Percentiles rank a stretch among this genome's conserved stretches.
Evolutionary conservation across 1,140 invertebrate genomes (phyloP).

Genomic region (Zaprionus lachaisei): DNA sequence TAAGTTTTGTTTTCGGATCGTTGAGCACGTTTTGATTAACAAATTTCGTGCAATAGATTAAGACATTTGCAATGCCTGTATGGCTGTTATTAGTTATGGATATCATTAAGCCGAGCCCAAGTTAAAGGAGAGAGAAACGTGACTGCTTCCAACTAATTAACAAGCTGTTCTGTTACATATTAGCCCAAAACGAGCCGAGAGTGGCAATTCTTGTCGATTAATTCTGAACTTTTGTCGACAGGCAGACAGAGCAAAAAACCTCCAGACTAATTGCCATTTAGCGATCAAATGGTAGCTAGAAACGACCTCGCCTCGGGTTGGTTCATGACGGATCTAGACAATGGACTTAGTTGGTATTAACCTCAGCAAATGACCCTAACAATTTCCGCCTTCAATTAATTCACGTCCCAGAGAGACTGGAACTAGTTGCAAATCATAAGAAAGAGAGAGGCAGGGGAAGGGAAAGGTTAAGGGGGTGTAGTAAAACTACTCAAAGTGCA

Average conservation of each 20-base stretch:
- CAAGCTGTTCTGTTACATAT: conserved; percentile 47
- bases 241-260: conserved; percentile 2
- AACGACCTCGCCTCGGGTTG: conserved; percentile 46
- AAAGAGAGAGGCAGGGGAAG: neutral
- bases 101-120: conserved; percentile 48
- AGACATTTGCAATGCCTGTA: conserved; percentile 43
- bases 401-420: conserved; percentile 34
- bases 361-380: conserved; percentile 51
- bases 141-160: conserved; percentile 68
- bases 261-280: conserved; percentile 65
- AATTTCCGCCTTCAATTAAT: conserved; percentile 68
- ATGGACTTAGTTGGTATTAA: conserved; percentile 45
- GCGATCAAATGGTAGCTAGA: conserved; percentile 38
- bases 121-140: conserved; percentile 48
- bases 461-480: too few species aligned
- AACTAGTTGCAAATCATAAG: conserved; percentile 55
- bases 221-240: conserved; percentile 56
- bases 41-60: conserved; percentile 61
- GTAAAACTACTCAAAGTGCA: conserved; percentile 9
- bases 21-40: conserved; percentile 45
- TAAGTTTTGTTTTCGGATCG: conserved; percentile 17
- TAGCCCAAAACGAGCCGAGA: conserved; percentile 27
- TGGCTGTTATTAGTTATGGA: conserved; percentile 64
- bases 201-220: conserved; percentile 61
- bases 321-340: conserved; percentile 27